Evolutionary conservation across 2,797 vertebrate genomes (phyloP).

Genomic region (Rhinogobio ventralis): DNA sequence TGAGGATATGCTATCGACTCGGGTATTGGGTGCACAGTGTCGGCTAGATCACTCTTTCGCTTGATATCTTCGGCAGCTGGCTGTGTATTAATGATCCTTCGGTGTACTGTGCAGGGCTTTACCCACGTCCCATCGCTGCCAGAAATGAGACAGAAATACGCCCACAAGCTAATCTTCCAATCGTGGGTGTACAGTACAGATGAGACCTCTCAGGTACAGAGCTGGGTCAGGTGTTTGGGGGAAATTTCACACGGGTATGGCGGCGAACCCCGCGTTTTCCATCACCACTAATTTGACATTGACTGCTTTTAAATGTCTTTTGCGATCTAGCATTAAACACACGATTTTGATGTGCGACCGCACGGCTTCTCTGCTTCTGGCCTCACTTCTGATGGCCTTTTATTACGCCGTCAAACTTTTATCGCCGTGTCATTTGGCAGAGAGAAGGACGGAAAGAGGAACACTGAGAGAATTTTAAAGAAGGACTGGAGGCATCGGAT

Average conservation of each 20-base stretch:
- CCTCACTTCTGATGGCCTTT: slow-evolving; percentile 23
- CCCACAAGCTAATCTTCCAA: slow-evolving; percentile 2
- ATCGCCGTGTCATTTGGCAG: slow-evolving; percentile 30
- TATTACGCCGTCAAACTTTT: slow-evolving; percentile 30
- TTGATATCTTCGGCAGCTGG: slow-evolving; percentile 45
- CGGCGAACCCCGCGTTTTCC: neutral
- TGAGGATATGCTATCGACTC: slow-evolving; percentile 58
- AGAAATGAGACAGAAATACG: slow-evolving; percentile 34
- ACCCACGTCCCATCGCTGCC: neutral
- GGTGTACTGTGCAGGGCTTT: neutral
- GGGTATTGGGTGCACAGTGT: neutral
- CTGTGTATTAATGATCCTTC: slow-evolving; percentile 44
- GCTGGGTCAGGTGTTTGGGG: neutral
- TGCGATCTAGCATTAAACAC: slow-evolving; percentile 11
- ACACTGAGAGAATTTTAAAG: slow-evolving; percentile 11
- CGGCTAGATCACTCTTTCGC: slow-evolving; percentile 34
- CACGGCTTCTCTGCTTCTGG: slow-evolving; percentile 3
- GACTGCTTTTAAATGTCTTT: slow-evolving; percentile 30
- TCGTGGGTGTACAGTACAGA: neutral
- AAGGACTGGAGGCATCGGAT: neutral
- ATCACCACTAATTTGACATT: slow-evolving; percentile 34
- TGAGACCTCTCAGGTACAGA: neutral
- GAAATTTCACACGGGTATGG: neutral
- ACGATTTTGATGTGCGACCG: slow-evolving; percentile 13
- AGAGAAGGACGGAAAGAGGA: neutral